Conservation (phyloP, 2,888 invertebrate species). For the Sepiola atlantica region DNA sequence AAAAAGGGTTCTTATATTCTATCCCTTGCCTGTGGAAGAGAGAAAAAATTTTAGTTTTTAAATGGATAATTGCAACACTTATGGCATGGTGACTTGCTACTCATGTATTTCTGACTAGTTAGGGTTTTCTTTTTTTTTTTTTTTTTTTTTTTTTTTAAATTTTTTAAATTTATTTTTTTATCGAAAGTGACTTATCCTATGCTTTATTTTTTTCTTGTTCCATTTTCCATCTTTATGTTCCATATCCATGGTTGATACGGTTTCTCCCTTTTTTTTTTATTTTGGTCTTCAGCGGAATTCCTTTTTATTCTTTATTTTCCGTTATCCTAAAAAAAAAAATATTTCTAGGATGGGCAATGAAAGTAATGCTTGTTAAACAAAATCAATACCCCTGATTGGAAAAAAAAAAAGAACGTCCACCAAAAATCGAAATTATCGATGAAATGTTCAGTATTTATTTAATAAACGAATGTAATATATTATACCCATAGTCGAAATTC, state of each 20-base stretch:
- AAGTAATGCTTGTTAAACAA: too few species aligned
- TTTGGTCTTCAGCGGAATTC: conserved; percentile 1
- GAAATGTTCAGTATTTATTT: too few species aligned
- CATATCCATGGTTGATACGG: conserved; percentile 14
- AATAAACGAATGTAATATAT: too few species aligned
- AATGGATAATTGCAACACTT: not conserved
- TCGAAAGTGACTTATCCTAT: not conserved
- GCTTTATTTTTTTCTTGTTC: not conserved
- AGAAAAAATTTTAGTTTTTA: not conserved
- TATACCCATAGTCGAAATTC: too few species aligned
- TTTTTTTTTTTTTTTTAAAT: not conserved
- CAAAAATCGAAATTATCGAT: too few species aligned
- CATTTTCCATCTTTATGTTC: not conserved
- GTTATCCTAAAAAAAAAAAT: too few species aligned
- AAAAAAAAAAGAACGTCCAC: too few species aligned
- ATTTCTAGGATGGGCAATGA: too few species aligned
- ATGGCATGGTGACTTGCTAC: not conserved
- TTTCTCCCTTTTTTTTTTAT: not conserved
- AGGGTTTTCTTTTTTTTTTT: not conserved
- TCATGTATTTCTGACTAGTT: not conserved
- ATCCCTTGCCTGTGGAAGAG: not conserved
- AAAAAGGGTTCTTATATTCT: not conserved
- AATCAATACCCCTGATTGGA: too few species aligned
- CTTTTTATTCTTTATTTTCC: not conserved
- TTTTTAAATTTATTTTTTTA: too few species aligned